Evolutionary conservation across 2,113 vertebrate species (phyloP).

Genomic region (Nibea albiflora): DNA sequence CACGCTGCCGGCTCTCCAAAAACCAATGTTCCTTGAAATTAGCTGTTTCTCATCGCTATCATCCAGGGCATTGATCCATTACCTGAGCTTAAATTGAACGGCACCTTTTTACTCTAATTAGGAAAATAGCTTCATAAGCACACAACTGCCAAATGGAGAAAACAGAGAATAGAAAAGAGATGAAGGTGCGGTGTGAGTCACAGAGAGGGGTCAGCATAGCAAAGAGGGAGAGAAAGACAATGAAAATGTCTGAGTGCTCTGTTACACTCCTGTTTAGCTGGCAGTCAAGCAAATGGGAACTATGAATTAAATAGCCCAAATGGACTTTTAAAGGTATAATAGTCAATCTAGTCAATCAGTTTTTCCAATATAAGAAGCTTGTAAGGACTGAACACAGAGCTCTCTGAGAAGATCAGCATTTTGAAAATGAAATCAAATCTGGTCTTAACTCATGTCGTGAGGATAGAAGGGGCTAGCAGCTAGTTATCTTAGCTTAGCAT

Average conservation of each 20-base stretch:
- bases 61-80: constrained; percentile 65
- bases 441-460: not conserved
- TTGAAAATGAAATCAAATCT: not conserved
- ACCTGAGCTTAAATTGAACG: constrained; percentile 59
- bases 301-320: not conserved
- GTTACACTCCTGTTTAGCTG: not conserved
- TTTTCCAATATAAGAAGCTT: constrained; percentile 7
- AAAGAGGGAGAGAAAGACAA: constrained; percentile 8
- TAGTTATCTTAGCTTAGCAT: too few relatives aligned
- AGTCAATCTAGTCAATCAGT: constrained; percentile 24
- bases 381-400: not conserved
- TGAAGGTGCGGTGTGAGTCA: not conserved
- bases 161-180: constrained; percentile 9
- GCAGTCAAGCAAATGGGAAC: constrained; percentile 27
- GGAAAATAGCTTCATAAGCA: constrained; percentile 63
- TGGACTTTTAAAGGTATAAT: not conserved
- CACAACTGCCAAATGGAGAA: constrained; percentile 15
- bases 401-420: not conserved
- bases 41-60: constrained; percentile 60
- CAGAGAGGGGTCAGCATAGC: not conserved
- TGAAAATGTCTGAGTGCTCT: not conserved
- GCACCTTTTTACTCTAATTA: constrained; percentile 67
- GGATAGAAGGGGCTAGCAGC: too few relatives aligned
- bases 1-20: constrained; percentile 44
- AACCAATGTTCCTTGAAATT: constrained; percentile 79